phyloP scores from a whole-genome alignment of 2,113 vertebrate species.

The Phylloscopus trochiloides region DNA sequence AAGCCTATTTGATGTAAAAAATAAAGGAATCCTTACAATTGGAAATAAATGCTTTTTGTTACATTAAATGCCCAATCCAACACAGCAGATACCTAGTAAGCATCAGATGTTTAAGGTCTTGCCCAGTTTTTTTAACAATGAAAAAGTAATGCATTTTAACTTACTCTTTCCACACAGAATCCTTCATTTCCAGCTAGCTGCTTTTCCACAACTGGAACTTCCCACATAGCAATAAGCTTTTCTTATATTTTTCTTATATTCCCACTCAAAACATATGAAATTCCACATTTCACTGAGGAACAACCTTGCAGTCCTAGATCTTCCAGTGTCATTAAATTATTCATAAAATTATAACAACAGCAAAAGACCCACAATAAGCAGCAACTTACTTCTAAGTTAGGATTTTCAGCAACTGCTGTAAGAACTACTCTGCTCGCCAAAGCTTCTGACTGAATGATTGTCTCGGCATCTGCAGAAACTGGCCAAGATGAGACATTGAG shows the following conservation, averaged over 20 bases:
- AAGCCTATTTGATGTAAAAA: neutral
- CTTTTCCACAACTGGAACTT: neutral
- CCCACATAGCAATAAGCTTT: neutral
- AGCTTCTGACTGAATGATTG: conserved; percentile 80
- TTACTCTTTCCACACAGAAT: neutral
- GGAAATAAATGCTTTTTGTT: neutral
- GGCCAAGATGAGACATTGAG: conserved; percentile 91
- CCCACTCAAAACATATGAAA: neutral
- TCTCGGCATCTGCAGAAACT: conserved; percentile 82
- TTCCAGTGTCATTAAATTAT: neutral
- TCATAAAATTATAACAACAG: neutral
- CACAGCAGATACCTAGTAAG: neutral
- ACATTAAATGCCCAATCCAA: neutral
- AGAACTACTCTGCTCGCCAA: conserved; percentile 85
- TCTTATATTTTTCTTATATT: neutral
- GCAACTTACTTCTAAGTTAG: conserved; percentile 82
- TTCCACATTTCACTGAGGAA: neutral
- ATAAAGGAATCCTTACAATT: neutral
- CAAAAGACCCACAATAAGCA: neutral
- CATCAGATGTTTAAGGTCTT: neutral
- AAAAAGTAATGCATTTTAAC: neutral
- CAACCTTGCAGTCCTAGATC: neutral
- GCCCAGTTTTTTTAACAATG: neutral
- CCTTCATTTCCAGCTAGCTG: neutral
- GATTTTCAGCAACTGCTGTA: conserved; percentile 88